Evolutionary conservation across 2,113 vertebrate genomes (phyloP), one percentile per base, ranked within the genome.

Genomic region (Artemisiospiza belli): DNA sequence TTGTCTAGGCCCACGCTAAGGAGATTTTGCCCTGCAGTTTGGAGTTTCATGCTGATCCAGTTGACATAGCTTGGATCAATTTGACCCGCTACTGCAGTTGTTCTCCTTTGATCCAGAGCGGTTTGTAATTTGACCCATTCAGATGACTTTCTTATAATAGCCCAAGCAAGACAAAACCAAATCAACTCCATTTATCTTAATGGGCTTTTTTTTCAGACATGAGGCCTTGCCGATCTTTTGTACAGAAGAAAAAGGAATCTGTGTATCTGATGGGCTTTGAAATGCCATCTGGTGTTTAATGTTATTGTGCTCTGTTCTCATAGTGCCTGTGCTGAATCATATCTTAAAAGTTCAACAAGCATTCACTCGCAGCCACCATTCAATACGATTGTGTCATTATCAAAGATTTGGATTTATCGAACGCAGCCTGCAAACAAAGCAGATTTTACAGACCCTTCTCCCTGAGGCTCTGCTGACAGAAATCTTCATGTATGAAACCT

Each of bases 161-260:
- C 87, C 67, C 83, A 70, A 91, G 94, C 95, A 96, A 97, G 97
- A 98, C 97, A 98, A 98, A 98, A 97, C 66, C 90, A 97, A 96
- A 98, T 97, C 96, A 97, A 91, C 95, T 94, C 96, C 90, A 97
- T 98, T 98, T 97, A 98, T 98, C 98, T 98, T 98, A 98, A 97
- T 97, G 95, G 96, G 37, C 6, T 89, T 86, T 96, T 96, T 93
- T 91, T 95, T 92, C 66, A 93, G 91, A 94, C 88, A 62, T 94
- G 90, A 96, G 82, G 85, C 89, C 96, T 97, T 96, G 93, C 87
- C 8, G 4, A 96, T 97, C 97, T 96, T 98, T 98, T 98, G 97
- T 98, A 89, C 62, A 75, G 90, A 94, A 95, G 91, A 97, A 97
- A 97, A 96, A 95, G 86, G 93, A 95, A 97, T 97, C 94, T 97